Conservation (phyloP, 2,888 invertebrate species). For the Matsumyia berberina region DNA sequence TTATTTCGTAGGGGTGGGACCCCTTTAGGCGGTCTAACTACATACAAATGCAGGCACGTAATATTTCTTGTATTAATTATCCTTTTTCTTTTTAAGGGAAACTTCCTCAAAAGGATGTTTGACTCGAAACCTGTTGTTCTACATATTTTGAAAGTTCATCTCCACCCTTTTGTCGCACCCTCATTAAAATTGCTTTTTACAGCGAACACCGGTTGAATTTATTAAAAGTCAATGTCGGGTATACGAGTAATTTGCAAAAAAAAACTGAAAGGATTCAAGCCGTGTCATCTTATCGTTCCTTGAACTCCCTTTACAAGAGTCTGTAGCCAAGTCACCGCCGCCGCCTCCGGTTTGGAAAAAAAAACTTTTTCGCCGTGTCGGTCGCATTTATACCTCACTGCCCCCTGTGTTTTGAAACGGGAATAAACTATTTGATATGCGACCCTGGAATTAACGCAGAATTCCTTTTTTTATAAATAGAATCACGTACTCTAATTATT, state of each 20-base stretch:
- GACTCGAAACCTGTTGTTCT: constrained; percentile 51
- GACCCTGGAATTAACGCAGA: constrained; percentile 61
- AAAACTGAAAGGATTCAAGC: constrained; percentile 28
- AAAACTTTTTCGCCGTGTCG: constrained; percentile 40
- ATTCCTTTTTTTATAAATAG: constrained; percentile 66
- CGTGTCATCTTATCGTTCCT: constrained; percentile 6
- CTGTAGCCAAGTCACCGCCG: background rate
- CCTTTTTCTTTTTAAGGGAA: constrained; percentile 28
- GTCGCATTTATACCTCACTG: background rate
- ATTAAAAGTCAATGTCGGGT: constrained; percentile 56
- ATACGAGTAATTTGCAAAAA: constrained; percentile 27
- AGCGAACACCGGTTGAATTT: constrained; percentile 59
- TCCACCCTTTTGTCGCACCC: constrained; percentile 31
- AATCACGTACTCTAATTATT: constrained; percentile 75
- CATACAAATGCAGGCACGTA: too few relatives aligned
- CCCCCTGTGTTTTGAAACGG: constrained; percentile 9
- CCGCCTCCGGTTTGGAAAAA: background rate
- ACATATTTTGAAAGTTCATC: constrained; percentile 20
- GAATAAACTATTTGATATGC: constrained; percentile 71
- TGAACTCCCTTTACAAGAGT: constrained; percentile 41
- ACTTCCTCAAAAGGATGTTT: constrained; percentile 22
- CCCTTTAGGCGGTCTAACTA: too few relatives aligned
- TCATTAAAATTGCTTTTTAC: constrained; percentile 53
- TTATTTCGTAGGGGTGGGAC: constrained; percentile 8
- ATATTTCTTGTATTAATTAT: background rate